These are phyloP conservation scores for Halichoerus grypus DNA, from an alignment of 2,113 vertebrate genomes.

Conservation along the genomic window DNA sequence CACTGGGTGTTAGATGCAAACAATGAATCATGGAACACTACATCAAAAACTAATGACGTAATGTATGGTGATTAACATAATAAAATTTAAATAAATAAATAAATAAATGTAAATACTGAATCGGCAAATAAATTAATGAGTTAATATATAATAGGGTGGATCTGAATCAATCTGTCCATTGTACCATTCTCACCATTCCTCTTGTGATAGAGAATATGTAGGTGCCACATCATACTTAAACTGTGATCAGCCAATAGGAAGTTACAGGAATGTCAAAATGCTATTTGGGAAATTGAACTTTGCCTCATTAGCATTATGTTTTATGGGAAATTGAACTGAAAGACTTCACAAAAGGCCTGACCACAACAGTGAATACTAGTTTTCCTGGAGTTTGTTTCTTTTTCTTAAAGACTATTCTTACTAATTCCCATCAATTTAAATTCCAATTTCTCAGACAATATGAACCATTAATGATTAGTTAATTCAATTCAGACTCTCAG, in stretches of 20 bases:
- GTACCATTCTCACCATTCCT: not conserved
- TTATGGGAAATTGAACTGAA: constrained; percentile 7
- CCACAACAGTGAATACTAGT: constrained; percentile 24
- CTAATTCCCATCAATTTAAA: constrained; percentile 81
- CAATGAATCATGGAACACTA: too few relatives aligned
- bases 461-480: constrained; percentile 77
- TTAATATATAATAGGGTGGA: not conserved
- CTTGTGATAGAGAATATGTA: not conserved
- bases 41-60: too few relatives aligned
- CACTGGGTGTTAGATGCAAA: too few relatives aligned
- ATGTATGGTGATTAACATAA: too few relatives aligned
- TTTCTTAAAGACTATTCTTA: constrained; percentile 66
- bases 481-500: constrained; percentile 81
- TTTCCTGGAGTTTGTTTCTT: constrained; percentile 33
- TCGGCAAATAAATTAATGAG: not conserved
- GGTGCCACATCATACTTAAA: not conserved
- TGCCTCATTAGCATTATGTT: not conserved
- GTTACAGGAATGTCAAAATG: not conserved
- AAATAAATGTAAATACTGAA: not conserved
- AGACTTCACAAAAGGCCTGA: not conserved
- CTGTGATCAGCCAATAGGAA: not conserved
- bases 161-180: not conserved
- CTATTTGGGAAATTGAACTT: constrained; percentile 40
- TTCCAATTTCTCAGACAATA: constrained; percentile 81
- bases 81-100: too few relatives aligned